These are phyloP conservation scores for Leptodactylus fallax DNA, from an alignment of 2,797 vertebrate species.

Conservation along the genomic window DNA sequence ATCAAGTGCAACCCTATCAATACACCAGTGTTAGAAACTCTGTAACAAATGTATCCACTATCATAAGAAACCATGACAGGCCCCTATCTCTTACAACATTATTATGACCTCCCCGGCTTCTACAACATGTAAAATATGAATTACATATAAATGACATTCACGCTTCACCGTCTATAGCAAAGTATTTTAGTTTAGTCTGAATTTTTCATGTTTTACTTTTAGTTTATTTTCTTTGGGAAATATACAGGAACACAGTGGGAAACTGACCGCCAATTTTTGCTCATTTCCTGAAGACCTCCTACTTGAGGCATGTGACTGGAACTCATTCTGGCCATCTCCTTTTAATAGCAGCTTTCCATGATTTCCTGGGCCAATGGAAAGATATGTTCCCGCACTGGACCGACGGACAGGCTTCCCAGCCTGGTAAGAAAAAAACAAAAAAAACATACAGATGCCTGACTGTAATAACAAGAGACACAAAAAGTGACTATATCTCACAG, in stretches of 20 bases:
- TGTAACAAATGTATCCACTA: background rate
- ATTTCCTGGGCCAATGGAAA: slow-evolving; percentile 50
- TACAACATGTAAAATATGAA: slow-evolving; percentile 6
- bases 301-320: slow-evolving; percentile 42
- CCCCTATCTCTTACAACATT: background rate
- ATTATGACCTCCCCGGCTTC: background rate
- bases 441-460: slow-evolving; percentile 58
- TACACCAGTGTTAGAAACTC: too few relatives aligned
- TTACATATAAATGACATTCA: background rate
- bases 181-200: background rate
- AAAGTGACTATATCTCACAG: slow-evolving; percentile 13
- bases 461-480: slow-evolving; percentile 18
- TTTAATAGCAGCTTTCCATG: slow-evolving; percentile 53
- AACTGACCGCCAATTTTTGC: slow-evolving; percentile 59
- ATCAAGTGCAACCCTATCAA: too few relatives aligned
- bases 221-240: slow-evolving; percentile 49
- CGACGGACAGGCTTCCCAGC: slow-evolving; percentile 58
- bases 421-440: slow-evolving; percentile 40
- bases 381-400: slow-evolving; percentile 37
- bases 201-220: slow-evolving; percentile 16
- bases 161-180: background rate
- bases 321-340: slow-evolving; percentile 58
- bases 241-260: background rate
- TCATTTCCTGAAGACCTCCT: slow-evolving; percentile 62
- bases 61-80: background rate